A percentile compares a stretch with the other conserved stretches of the same genome.
Conservation (phyloP, 2,888 invertebrate species). For the Diarsia brunnea region DNA sequence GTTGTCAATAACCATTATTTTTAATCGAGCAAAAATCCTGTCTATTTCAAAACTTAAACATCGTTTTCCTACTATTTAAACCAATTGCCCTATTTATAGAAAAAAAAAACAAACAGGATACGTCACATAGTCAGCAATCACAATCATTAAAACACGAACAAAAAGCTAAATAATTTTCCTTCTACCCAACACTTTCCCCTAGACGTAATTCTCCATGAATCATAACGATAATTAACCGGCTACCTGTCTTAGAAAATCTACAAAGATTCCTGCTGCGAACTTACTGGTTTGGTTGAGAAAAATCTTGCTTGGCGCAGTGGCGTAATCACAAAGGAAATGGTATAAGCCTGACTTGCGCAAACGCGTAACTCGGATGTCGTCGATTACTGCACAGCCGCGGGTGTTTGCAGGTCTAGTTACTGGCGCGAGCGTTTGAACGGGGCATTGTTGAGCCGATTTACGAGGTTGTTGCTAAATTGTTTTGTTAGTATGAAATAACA, state of each 20-base stretch:
- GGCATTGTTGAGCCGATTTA: constrained; percentile 42
- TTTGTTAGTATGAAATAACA: not conserved
- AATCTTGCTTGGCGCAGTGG: constrained; percentile 73
- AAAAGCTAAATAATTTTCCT: constrained; percentile 59
- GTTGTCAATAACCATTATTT: not conserved
- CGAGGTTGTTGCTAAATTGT: constrained; percentile 16
- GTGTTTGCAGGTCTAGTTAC: constrained; percentile 64
- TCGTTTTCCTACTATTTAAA: constrained; percentile 26
- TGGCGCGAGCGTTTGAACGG: constrained; percentile 61
- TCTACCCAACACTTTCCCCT: constrained; percentile 61
- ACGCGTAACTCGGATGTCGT: constrained; percentile 85
- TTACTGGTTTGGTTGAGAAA: constrained; percentile 77
- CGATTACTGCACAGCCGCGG: constrained; percentile 77
- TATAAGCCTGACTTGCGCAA: constrained; percentile 74
- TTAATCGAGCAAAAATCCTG: constrained; percentile 3
- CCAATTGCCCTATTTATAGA: constrained; percentile 31
- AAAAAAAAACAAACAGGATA: constrained; percentile 53
- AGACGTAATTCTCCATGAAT: constrained; percentile 64
- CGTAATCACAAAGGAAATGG: constrained; percentile 80
- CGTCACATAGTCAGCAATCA: constrained; percentile 40
- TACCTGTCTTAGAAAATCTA: constrained; percentile 68
- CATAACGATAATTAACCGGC: constrained; percentile 67
- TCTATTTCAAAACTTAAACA: not conserved
- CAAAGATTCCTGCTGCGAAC: constrained; percentile 72
- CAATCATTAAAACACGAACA: constrained; percentile 42